Percentiles rank a stretch among this genome's conserved stretches.
phyloP scores from a whole-genome alignment of 2,113 vertebrate genomes.

The Macquaria australasica region DNA sequence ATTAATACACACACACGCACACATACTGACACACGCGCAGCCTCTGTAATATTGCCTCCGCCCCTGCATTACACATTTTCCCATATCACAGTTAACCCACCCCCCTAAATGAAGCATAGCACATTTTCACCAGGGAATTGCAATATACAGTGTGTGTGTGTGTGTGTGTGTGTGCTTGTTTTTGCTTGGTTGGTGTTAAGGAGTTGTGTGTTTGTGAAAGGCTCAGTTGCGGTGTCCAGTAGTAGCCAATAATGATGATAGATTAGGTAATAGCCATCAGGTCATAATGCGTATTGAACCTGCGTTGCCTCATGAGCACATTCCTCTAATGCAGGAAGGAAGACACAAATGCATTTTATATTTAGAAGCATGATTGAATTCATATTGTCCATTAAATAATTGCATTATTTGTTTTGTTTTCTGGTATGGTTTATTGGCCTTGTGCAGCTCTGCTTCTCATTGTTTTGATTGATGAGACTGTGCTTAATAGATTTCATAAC shows the following conservation, averaged over 20 bases:
- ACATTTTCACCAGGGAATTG: constrained; percentile 31
- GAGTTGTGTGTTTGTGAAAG: constrained; percentile 33
- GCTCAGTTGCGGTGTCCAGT: constrained; percentile 30
- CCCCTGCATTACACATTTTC: constrained; percentile 36
- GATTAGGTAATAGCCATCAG: constrained; percentile 52
- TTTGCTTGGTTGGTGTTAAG: constrained; percentile 3
- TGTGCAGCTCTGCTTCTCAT: constrained; percentile 10
- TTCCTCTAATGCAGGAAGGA: constrained; percentile 53
- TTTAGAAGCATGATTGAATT: constrained; percentile 50
- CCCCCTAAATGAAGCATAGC: constrained; percentile 34
- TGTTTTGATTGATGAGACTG: constrained; percentile 35
- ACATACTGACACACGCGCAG: constrained; percentile 6
- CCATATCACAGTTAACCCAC: constrained; percentile 30
- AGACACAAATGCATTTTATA: constrained; percentile 41
- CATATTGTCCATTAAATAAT: constrained; percentile 29
- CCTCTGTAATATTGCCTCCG: constrained; percentile 27
- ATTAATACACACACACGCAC: constrained; percentile 23
- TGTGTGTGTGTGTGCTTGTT: constrained; percentile 9
- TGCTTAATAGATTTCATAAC: constrained; percentile 15
- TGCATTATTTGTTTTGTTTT: constrained; percentile 58
- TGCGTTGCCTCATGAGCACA: constrained; percentile 29
- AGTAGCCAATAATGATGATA: constrained; percentile 50
- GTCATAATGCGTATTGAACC: constrained; percentile 58
- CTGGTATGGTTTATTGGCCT: background rate
- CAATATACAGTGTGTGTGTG: constrained; percentile 2